These are phyloP conservation scores for Paguma larvata DNA, from an alignment of 2,797 vertebrate species.

Conservation along the genomic window DNA sequence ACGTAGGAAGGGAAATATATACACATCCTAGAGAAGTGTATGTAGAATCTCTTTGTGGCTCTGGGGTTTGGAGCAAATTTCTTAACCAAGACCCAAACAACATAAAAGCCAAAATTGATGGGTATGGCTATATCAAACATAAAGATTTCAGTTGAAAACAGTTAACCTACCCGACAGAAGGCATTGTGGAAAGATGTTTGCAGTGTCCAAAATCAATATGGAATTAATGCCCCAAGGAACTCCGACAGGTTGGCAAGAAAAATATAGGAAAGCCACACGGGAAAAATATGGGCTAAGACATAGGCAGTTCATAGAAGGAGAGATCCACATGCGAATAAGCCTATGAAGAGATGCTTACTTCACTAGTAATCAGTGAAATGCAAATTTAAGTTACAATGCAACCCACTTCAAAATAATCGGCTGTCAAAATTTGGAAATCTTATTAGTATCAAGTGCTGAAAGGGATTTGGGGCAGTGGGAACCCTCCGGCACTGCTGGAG, in stretches of 20 bases:
- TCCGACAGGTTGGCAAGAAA: not conserved
- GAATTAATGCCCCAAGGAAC: constrained; percentile 42
- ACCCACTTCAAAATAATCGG: constrained; percentile 61
- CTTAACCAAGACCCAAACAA: constrained; percentile 42
- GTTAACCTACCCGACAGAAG: constrained; percentile 60
- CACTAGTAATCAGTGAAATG: constrained; percentile 58
- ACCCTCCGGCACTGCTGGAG: accelerated
- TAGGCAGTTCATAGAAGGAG: not conserved
- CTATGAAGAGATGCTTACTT: constrained; percentile 43
- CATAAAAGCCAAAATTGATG: constrained; percentile 56
- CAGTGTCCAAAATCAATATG: constrained; percentile 65
- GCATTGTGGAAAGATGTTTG: constrained; percentile 55
- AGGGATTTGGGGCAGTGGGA: not conserved
- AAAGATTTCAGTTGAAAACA: constrained; percentile 71
- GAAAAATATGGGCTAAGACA: constrained; percentile 13
- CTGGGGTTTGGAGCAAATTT: constrained; percentile 17
- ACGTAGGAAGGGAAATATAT: not conserved
- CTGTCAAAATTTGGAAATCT: constrained; percentile 36
- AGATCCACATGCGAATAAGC: constrained; percentile 11
- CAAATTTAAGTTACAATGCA: constrained; percentile 40
- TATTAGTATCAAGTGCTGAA: constrained; percentile 37
- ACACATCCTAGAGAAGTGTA: not conserved
- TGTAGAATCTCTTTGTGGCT: not conserved
- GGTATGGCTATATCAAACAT: constrained; percentile 35
- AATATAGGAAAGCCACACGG: not conserved